Evolutionary conservation across 2,888 invertebrate genomes (phyloP), one percentile per base, ranked within the genome.

Genomic region (Chalcis sispes): DNA sequence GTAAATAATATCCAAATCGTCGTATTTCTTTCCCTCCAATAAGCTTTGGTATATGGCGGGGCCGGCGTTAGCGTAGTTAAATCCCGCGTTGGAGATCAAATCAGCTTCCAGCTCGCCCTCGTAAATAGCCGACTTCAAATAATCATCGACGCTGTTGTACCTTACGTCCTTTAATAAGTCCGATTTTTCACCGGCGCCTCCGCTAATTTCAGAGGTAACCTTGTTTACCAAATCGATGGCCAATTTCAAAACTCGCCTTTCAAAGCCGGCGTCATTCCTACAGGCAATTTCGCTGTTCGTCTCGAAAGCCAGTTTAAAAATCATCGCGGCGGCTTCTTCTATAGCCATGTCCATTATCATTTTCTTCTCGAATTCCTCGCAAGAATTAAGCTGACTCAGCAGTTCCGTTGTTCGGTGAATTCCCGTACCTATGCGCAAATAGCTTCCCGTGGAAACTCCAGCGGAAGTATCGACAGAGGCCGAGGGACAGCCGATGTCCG

Each of bases 141-240:
- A 75, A 0, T 75, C 74, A 40, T 75, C 72, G 25, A 69, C 75
- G 48, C 32, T 23, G 10, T 64, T 50, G 48, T 75, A 64, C 13
- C 46, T 18, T 27, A 20, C 54, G 10, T 25, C 42, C 4, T 15
- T 50, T 20, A 69, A 18, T 0, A 56, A 1, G 18, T 74, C 74
- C 25, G 64, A 20, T 46, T 61, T 58, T 8, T 23, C 50, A 0
- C n/a, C 8, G 15, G 27, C 3, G 18, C 54, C 71, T 3, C 75
- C 69, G 13, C 52, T 58, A 10, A 50, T 36, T 0, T 65, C 77
- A 0, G 1, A 7, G 10, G 65, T 69, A 8, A 73, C 75, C 46
- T 65, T 76, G 50, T 76, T 76, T 13, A 78, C 78, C n/a, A 78
- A 32, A 2, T 78, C 76, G 18, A 76, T 66, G 36, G 78, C 78